Conservation (phyloP, 2,797 vertebrate species). For the Heteromormyrus szaboi region DNA sequence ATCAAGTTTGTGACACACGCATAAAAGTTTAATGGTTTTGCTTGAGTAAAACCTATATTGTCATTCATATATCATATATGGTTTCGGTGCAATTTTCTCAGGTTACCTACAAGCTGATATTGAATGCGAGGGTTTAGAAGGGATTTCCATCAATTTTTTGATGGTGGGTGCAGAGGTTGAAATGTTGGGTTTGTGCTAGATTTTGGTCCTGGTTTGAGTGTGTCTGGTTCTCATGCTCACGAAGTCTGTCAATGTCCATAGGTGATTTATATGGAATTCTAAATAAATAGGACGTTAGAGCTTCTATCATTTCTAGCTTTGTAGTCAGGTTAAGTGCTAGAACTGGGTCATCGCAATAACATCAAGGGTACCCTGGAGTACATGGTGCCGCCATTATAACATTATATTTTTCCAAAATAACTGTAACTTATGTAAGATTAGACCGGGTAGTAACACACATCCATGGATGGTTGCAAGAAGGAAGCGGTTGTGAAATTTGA, state of each 20-base stretch:
- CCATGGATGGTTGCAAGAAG: not conserved
- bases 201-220: not conserved
- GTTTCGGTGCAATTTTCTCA: not conserved
- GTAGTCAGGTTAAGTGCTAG: not conserved
- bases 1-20: not conserved
- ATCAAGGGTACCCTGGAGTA: not conserved
- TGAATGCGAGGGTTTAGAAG: not conserved
- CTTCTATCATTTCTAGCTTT: not conserved
- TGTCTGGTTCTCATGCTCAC: not conserved
- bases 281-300: not conserved
- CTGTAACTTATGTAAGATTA: not conserved
- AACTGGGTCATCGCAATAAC: not conserved
- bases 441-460: not conserved
- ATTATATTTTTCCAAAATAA: not conserved
- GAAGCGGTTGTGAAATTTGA: not conserved
- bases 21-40: slow-evolving; percentile 5
- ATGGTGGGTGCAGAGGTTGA: not conserved
- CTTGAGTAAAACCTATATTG: not conserved
- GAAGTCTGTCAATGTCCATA: not conserved
- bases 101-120: not conserved
- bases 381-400: not conserved
- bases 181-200: not conserved
- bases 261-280: not conserved
- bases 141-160: not conserved
- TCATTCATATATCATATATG: not conserved